These are phyloP conservation scores for Lanius collurio DNA, from an alignment of 2,113 vertebrate genomes.

Conservation along the genomic window DNA sequence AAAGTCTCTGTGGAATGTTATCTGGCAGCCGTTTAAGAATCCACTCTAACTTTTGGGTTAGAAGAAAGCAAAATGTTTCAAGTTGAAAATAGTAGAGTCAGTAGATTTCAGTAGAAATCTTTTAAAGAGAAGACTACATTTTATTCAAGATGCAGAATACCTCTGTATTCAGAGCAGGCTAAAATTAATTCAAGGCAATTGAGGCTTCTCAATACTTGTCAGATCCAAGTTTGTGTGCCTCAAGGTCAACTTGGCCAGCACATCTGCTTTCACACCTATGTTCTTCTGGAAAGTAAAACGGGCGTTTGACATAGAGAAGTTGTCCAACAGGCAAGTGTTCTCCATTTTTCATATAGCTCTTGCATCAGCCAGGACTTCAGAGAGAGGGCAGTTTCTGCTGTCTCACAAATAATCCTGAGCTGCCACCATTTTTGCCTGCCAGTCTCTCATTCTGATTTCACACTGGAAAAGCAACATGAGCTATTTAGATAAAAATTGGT, in stretches of 20 bases:
- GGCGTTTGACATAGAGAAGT: neutral
- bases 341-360: neutral
- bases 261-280: neutral
- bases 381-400: neutral
- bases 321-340: neutral
- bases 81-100: neutral
- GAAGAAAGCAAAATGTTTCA: neutral
- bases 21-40: neutral
- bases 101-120: neutral
- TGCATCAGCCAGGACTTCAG: neutral
- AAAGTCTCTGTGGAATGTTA: neutral
- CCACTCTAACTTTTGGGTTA: neutral
- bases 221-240: neutral
- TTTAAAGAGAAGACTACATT: neutral
- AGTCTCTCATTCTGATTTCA: neutral
- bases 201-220: neutral
- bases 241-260: neutral
- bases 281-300: neutral
- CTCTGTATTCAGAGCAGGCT: neutral
- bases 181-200: neutral
- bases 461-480: neutral
- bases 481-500: neutral
- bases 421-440: neutral
- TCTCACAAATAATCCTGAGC: neutral
- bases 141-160: neutral